phyloP scores from a whole-genome alignment of 1,140 invertebrate species.

The Pteromalus puparum region DNA sequence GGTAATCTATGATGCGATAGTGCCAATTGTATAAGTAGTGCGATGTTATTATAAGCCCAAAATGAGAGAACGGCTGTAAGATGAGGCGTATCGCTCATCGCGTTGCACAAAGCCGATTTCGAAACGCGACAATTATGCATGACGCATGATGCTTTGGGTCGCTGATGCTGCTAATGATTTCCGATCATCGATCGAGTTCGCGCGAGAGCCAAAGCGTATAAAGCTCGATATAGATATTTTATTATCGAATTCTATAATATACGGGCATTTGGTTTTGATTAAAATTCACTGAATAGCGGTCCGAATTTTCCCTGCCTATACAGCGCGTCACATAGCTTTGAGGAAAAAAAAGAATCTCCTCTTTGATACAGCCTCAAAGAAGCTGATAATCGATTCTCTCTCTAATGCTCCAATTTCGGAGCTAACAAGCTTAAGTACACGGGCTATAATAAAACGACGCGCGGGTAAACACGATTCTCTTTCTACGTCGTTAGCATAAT shows the following conservation, averaged over 20 bases:
- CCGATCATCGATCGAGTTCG: too few species aligned
- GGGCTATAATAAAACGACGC: too few species aligned
- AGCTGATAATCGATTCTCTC: neutral
- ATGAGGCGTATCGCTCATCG: neutral
- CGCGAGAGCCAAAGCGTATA: too few species aligned
- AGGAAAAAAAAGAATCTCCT: neutral
- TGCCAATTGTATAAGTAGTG: neutral
- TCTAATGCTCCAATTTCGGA: neutral
- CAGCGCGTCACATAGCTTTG: neutral
- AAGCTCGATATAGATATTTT: neutral
- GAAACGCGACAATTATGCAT: too few species aligned
- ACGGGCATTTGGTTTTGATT: neutral
- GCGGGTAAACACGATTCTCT: neutral
- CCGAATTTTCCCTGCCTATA: neutral
- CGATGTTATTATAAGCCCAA: neutral
- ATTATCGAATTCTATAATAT: neutral
- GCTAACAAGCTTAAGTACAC: neutral
- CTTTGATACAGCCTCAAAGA: conserved; percentile 6
- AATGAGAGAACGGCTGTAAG: neutral
- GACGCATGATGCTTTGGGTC: too few species aligned
- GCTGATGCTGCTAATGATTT: too few species aligned
- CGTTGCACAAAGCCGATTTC: too few species aligned
- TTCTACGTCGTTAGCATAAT: neutral
- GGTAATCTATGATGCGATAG: neutral
- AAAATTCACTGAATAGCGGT: neutral